Base-by-base conservation (phyloP, 1,140 invertebrate species). In the Caerostris extrusa region DNA sequence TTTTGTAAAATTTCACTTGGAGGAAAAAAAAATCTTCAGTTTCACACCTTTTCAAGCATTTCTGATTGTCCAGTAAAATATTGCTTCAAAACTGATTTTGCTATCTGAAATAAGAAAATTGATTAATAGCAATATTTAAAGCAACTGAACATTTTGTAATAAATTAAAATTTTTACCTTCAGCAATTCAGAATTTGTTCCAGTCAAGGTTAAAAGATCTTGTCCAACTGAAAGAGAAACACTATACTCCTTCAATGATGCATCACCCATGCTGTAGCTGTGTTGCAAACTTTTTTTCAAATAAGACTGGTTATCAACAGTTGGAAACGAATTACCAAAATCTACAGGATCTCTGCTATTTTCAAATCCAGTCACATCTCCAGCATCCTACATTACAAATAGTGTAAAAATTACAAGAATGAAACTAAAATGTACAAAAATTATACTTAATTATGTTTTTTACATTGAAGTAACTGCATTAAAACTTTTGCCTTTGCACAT, bases 191-290 rank as follows among this genome's bases (percentile, higher is more conserved):
- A 14, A 83, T 90, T 95, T 5, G 58, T 82, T 50, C 94, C 90
- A 85, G 90, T 88, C 6, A 94, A 19, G 57, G 61, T 98, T 88
- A 98, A 97, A 91, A 97, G 97, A 95, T 98, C 97, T 95, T 97
- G 97, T 95, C 98, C 98, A 95, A 98, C 97, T 94, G 97, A 97
- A 77, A 98, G 98, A 90, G 98, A 98, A 96, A 98, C 98, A 95
- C 98, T 98, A 96, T 98, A 98, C 96, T 98, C 98, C 95, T 97
- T 97, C 95, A 98, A 96, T 95, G 97, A 97, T 95, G 98, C 97
- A 96, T 98, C 98, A 96, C 98, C 98, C 95, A 98, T 98, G 94
- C 98, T 98, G 95, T 97, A 97, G 96, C 97, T 98, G 96, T 98
- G 98, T 95, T 98, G 96, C 89, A 98, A 96, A 55, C 34, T 60